A percentile compares a stretch with the other conserved stretches of the same genome.
These are phyloP conservation scores for Trypoxylon attenuatum DNA, from an alignment of 2,888 invertebrate species.

Conservation along the genomic window DNA sequence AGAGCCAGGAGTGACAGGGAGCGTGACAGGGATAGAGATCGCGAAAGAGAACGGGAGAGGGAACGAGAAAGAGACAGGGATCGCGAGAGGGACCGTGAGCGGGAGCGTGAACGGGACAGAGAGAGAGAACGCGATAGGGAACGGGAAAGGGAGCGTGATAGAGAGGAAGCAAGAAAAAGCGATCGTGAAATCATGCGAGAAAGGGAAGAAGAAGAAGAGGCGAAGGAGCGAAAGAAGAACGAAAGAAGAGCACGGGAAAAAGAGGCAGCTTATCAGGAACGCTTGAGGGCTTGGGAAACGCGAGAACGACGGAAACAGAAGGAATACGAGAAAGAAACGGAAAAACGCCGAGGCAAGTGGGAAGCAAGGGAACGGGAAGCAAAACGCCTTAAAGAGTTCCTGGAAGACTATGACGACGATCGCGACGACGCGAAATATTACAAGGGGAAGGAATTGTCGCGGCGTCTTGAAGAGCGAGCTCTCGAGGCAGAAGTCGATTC, in stretches of 20 bases:
- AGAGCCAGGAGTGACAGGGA: constrained; percentile 77
- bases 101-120: constrained; percentile 79
- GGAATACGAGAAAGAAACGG: constrained; percentile 92
- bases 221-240: constrained; percentile 90
- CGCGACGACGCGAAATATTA: constrained; percentile 98
- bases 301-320: constrained; percentile 92
- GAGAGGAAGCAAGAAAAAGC: constrained; percentile 77
- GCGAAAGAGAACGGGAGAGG: constrained; percentile 73
- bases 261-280: constrained; percentile 96
- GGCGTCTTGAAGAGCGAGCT: constrained; percentile 93
- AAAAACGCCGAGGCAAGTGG: constrained; percentile 88
- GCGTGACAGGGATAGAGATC: constrained; percentile 74
- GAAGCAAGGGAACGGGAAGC: constrained; percentile 94
- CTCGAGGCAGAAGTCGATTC: constrained; percentile 95
- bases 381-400: constrained; percentile 95
- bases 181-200: constrained; percentile 82
- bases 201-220: constrained; percentile 93
- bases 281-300: constrained; percentile 88
- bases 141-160: constrained; percentile 75
- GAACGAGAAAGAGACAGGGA: constrained; percentile 75
- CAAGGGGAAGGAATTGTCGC: constrained; percentile 92
- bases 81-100: constrained; percentile 80
- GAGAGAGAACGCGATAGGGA: constrained; percentile 78
- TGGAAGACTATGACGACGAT: constrained; percentile 99
- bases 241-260: constrained; percentile 96